Evolutionary conservation across 2,888 invertebrate genomes (phyloP).

Genomic region (Thymelicus sylvestris): DNA sequence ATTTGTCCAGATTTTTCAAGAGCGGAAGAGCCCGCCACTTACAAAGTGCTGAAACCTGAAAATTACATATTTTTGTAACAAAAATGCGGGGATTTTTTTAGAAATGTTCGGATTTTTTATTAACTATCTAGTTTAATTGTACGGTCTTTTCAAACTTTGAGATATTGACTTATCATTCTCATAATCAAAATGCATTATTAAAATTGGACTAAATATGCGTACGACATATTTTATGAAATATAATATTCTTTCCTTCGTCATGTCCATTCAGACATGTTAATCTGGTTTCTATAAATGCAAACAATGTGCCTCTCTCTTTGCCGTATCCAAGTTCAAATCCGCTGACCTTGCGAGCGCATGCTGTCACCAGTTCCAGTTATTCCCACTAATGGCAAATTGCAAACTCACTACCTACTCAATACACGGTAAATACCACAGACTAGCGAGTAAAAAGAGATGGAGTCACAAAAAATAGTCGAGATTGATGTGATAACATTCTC

Average conservation of each 20-base stretch:
- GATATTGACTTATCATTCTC: too few relatives aligned
- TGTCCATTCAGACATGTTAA: background rate
- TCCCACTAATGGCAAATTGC: slow-evolving; percentile 24
- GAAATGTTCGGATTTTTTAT: too few relatives aligned
- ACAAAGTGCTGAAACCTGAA: too few relatives aligned
- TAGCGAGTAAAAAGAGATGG: background rate
- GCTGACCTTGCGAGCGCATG: slow-evolving; percentile 21
- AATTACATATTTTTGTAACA: too few relatives aligned
- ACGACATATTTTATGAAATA: background rate
- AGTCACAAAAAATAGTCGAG: background rate
- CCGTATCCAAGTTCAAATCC: slow-evolving; percentile 11
- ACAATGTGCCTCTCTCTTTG: slow-evolving; percentile 19
- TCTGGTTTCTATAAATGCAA: slow-evolving; percentile 1
- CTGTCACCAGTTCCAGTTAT: slow-evolving; percentile 30
- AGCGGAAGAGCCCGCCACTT: too few relatives aligned
- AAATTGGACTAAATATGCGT: too few relatives aligned
- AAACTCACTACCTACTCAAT: slow-evolving; percentile 15
- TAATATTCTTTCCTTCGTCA: background rate
- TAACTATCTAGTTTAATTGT: too few relatives aligned
- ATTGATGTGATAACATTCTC: background rate
- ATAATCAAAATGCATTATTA: too few relatives aligned
- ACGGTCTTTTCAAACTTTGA: too few relatives aligned
- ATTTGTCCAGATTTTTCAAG: too few relatives aligned
- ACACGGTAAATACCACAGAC: background rate
- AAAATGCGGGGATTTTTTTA: too few relatives aligned